Conservation (phyloP, 2,113 vertebrate species). For the Ornithorhynchus anatinus region DNA sequence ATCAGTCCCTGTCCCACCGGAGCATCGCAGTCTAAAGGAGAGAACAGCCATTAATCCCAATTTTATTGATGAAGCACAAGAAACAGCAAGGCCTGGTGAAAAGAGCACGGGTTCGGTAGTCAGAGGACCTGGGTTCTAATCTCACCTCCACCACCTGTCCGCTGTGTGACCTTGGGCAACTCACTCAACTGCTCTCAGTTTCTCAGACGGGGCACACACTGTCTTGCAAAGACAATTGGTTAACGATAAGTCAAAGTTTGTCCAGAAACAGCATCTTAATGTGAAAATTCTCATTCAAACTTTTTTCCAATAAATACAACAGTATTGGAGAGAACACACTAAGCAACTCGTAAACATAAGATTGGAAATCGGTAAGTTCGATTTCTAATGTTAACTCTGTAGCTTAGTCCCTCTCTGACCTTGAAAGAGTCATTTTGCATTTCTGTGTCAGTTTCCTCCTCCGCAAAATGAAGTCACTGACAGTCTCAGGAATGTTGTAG, state of each 20-base stretch:
- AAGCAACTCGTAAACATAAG: not conserved
- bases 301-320: not conserved
- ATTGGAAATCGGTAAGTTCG: not conserved
- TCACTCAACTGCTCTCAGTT: no score
- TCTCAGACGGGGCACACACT: not conserved
- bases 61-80: no score
- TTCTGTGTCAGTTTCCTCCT: no score
- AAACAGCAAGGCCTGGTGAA: no score
- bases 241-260: not conserved
- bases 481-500: not conserved
- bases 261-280: not conserved
- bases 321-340: not conserved
- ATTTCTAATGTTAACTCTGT: conserved; percentile 5
- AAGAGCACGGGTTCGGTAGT: no score
- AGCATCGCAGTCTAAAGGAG: no score
- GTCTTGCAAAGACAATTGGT: not conserved
- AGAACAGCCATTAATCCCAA: no score
- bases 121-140: no score
- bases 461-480: not conserved
- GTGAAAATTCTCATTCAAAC: not conserved
- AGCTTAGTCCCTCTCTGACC: not conserved
- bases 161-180: no score
- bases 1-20: no score
- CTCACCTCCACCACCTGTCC: no score
- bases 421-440: conserved; percentile 1